These are phyloP conservation scores for Neoscelio sp. DNA, from an alignment of 2,888 invertebrate species.

Conservation along the genomic window DNA sequence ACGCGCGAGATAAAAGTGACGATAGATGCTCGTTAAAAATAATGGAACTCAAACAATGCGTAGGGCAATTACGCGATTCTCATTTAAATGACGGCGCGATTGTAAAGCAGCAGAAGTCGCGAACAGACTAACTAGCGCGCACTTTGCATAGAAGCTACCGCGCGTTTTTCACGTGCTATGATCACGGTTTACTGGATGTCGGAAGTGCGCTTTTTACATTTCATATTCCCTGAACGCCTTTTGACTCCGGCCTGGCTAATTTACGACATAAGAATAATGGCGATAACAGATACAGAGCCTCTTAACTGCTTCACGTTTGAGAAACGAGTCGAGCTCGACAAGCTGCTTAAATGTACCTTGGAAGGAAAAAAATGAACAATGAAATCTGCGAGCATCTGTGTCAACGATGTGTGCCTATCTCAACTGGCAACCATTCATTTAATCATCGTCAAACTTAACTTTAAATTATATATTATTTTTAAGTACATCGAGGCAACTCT, in stretches of 20 bases:
- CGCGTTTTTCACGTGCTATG: constrained; percentile 59
- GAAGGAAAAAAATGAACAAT: constrained; percentile 58
- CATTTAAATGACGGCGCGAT: constrained; percentile 73
- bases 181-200: constrained; percentile 58
- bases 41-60: constrained; percentile 77
- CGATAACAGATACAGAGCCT: constrained; percentile 55
- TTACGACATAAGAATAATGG: constrained; percentile 62
- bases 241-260: constrained; percentile 59
- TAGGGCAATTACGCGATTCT: constrained; percentile 78
- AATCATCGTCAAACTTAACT: constrained; percentile 56
- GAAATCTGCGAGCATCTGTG: constrained; percentile 62
- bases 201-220: constrained; percentile 66
- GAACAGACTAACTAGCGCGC: constrained; percentile 47
- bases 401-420: constrained; percentile 63
- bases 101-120: constrained; percentile 58
- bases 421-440: constrained; percentile 55
- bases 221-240: constrained; percentile 72
- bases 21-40: constrained; percentile 71
- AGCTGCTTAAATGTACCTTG: constrained; percentile 32
- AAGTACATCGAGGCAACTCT: constrained; percentile 27
- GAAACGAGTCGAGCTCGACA: constrained; percentile 34
- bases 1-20: constrained; percentile 74
- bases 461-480: constrained; percentile 58
- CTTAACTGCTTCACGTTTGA: constrained; percentile 40
- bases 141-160: constrained; percentile 69